Conservation (phyloP, 1,140 invertebrate genomes). For the Notospermus geniculatus region DNA sequence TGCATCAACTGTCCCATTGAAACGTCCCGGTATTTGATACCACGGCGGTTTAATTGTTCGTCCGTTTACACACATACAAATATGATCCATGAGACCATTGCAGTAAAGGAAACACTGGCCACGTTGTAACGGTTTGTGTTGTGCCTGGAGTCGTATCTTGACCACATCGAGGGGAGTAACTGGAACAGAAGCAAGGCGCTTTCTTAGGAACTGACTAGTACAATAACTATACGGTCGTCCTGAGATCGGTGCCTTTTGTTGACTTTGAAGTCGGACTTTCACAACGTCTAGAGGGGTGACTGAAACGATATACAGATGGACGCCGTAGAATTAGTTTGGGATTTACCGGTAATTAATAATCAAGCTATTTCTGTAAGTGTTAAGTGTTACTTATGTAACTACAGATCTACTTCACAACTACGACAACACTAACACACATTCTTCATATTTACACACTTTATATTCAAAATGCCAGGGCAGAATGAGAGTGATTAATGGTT, state of each 20-base stretch:
- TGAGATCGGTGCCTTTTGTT: constrained; percentile 68
- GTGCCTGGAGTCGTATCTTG: constrained; percentile 94
- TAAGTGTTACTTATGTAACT: no score
- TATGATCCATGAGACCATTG: constrained; percentile 98
- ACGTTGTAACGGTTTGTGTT: constrained; percentile 75
- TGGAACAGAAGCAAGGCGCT: constrained; percentile 58
- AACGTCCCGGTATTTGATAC: constrained; percentile 72
- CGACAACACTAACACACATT: no score
- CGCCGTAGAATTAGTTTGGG: no score
- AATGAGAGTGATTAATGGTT: no score
- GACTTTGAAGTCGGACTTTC: constrained; percentile 93
- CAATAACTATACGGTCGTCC: neutral
- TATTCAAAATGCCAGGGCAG: no score
- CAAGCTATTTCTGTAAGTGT: no score
- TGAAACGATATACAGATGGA: constrained; percentile 59
- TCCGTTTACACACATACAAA: constrained; percentile 79
- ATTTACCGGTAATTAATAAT: no score
- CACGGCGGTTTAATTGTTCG: constrained; percentile 58
- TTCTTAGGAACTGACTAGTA: neutral
- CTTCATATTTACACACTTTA: no score
- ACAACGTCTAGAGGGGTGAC: constrained; percentile 98
- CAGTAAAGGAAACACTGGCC: constrained; percentile 95
- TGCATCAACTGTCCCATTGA: constrained; percentile 92
- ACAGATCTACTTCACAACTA: no score
- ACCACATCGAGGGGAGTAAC: constrained; percentile 98